phyloP scores from a whole-genome alignment of 1,140 invertebrate species.

The Zaprionus africanus region DNA sequence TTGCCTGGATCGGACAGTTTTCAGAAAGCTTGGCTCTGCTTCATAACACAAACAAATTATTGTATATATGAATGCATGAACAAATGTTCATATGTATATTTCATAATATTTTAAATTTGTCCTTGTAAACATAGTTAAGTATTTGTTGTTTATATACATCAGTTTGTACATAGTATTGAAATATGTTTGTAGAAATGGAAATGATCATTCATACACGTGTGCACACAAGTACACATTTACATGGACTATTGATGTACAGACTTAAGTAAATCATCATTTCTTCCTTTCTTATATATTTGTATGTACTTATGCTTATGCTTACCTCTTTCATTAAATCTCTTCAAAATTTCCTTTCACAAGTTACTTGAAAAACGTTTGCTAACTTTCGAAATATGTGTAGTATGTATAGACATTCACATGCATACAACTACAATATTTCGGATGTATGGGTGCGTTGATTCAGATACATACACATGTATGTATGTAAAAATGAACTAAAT shows the following conservation, averaged over 20 bases:
- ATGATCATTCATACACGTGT: background rate
- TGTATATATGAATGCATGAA: slow-evolving; percentile 7
- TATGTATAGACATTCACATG: slow-evolving; percentile 19
- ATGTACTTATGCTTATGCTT: slow-evolving; percentile 16
- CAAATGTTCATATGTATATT: slow-evolving; percentile 2
- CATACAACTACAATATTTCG: slow-evolving; percentile 16
- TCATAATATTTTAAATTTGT: slow-evolving; percentile 3
- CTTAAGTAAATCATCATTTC: background rate
- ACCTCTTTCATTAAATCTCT: slow-evolving; percentile 75
- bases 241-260: background rate
- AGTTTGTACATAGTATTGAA: background rate
- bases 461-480: slow-evolving; percentile 18
- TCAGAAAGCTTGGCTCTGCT: slow-evolving; percentile 64
- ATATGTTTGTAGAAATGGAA: background rate
- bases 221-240: background rate
- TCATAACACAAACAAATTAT: slow-evolving; percentile 41
- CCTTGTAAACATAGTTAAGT: slow-evolving; percentile 23
- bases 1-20: slow-evolving; percentile 57
- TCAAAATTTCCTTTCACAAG: slow-evolving; percentile 61
- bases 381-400: slow-evolving; percentile 41
- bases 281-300: background rate
- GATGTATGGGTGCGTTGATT: slow-evolving; percentile 7
- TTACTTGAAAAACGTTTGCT: slow-evolving; percentile 47
- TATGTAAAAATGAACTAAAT: slow-evolving; percentile 11
- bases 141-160: too few relatives aligned